These are phyloP conservation scores for Cervus canadensis DNA, from an alignment of 2,113 vertebrate species.

Conservation along the genomic window DNA sequence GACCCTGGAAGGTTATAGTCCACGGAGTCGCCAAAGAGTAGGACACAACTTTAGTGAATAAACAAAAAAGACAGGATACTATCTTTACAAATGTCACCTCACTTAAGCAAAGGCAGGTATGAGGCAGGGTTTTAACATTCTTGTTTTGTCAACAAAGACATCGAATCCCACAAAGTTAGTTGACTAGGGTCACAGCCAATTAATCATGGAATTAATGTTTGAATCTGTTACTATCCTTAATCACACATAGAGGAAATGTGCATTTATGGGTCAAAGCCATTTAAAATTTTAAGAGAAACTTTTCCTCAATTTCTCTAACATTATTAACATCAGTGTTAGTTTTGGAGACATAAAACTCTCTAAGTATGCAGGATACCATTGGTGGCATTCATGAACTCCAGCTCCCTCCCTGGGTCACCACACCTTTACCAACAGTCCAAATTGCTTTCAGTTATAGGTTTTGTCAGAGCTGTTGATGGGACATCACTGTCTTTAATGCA, in stretches of 20 bases:
- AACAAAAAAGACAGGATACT: background rate
- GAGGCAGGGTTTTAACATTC: background rate
- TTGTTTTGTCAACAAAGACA: background rate
- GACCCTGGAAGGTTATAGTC: background rate
- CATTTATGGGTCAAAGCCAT: background rate
- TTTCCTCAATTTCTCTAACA: background rate
- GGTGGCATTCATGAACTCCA: background rate
- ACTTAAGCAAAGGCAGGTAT: background rate
- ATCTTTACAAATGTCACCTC: background rate
- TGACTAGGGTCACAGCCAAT: background rate
- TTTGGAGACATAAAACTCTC: background rate
- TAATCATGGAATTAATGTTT: background rate
- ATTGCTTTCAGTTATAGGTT: background rate
- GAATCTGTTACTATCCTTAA: background rate
- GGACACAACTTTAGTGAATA: background rate
- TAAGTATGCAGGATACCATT: background rate
- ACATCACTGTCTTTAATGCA: background rate
- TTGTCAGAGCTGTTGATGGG: background rate
- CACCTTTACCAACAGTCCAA: background rate
- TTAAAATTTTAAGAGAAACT: background rate
- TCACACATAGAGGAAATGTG: background rate
- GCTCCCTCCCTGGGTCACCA: background rate
- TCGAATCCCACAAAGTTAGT: background rate
- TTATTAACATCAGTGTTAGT: background rate
- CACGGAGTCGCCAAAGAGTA: rapidly evolving